Evolutionary conservation across 2,113 vertebrate species (phyloP), one percentile per base, ranked within the genome.

Genomic region (Xyliphius kryptos): DNA sequence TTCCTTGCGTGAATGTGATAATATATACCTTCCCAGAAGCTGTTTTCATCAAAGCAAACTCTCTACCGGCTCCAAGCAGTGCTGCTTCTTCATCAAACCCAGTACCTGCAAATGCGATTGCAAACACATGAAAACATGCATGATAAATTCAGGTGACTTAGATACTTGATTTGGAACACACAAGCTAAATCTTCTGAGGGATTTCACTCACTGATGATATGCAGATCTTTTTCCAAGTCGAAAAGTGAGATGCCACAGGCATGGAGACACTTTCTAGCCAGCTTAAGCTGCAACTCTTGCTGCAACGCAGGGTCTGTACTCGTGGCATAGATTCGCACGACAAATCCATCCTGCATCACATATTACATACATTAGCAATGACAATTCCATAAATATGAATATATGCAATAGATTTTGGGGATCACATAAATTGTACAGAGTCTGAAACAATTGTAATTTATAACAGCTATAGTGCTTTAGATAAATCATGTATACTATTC

Each of bases 21-120:
- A 19, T 8, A 46, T 72, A 76, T 88, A 98, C 96, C 93, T 99
- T 98, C 85, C 96, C 96, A 63, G 88, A 93, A 71, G 94, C 90
- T 6, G 94, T 97, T 90, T 91, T 98, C 96, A 99, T 98, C 67
- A 99, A 81, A 73, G 96, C 96, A 85, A 99, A 99, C 80, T 99
- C 96, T 83, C 96, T 86, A 81, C 95, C 95, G 58, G 96, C 95
- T 85, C 92, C 95, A 50, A 97, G 89, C 77, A 98, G 65, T 10
- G 95, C 94, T 61, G 94, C 93, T 67, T 98, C 96, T 74, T 99
- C 96, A 86, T 99, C 95, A 86, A 97, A 99, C 61, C 96, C 94
- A 43, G 96, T 99, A 82, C 95, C 96, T 99, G 70, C 53, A 55
- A 3, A 72, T 1, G 61, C 50, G 1, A 67, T 82, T 6, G 9